Evolutionary conservation across 2,113 vertebrate genomes (phyloP).

Genomic region (Chinchilla lanigera): DNA sequence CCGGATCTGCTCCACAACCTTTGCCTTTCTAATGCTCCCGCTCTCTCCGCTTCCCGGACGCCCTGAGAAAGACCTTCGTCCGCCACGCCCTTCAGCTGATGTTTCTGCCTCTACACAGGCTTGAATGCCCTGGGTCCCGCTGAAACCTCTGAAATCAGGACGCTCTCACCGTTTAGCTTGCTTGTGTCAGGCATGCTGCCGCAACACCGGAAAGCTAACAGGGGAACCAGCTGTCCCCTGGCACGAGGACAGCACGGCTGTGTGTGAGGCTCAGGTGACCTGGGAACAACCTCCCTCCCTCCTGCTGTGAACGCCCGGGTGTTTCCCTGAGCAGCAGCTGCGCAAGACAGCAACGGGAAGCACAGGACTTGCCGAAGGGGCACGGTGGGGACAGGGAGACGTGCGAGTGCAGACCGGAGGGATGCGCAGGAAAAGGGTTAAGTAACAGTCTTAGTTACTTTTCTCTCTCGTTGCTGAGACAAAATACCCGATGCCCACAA

Average conservation of each 20-base stretch:
- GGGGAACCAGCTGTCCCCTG: fast-evolving
- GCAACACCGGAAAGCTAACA: not conserved
- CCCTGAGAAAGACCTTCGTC: not conserved
- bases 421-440: not conserved
- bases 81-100: not conserved
- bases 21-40: not conserved
- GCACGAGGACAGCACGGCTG: fast-evolving
- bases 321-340: not conserved
- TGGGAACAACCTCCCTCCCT: fast-evolving
- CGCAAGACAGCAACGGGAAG: fast-evolving
- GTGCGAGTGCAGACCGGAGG: fast-evolving
- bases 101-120: not conserved
- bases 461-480: no score
- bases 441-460: no score
- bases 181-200: not conserved
- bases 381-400: not conserved
- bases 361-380: not conserved
- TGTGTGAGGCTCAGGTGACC: fast-evolving
- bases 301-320: fast-evolving
- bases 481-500: no score
- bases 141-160: not conserved
- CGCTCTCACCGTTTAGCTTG: not conserved
- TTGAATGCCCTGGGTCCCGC: not conserved
- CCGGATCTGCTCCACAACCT: not conserved
- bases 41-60: not conserved